Base-by-base conservation (phyloP, 1,140 invertebrate genomes). In the Melipona quadrifasciata region DNA sequence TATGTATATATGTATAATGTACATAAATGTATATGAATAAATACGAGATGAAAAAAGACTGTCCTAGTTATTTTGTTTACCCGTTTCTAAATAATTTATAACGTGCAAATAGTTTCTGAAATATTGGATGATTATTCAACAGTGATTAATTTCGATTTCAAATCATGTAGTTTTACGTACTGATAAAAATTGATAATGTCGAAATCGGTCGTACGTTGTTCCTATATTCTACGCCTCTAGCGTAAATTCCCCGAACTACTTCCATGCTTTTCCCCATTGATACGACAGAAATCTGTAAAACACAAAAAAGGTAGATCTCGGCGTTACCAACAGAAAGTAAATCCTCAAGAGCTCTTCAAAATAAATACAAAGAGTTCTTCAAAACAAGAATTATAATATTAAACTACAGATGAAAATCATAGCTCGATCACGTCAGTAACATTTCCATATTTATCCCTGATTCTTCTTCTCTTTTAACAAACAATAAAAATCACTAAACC, bases 231-330 rank as follows among this genome's bases (percentile, higher is more conserved):
- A 10, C 6, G 39, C 39, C 39, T 47, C 39, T 47, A 47, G 8
- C 24, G 47, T 27, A 12, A n/a, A 21, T 65, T 65, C 2, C 0
- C 2, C 0, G 10, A 75, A 82, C 58, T 53, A 24, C 24, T 34
- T 65, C 24, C 1, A 4, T 1, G 1, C 14, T 34, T 51, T 55
- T 0, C 39, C 39, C 67, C 4, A 6, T n/a, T 17, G 67, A 12
- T 61, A 71, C 6, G n/a, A 24, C 24, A 61, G 82, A 31, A 79
- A 84, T 17, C 82, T 79, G 55, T 24, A 51, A 10, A 34, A 55
- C 12, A 1, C 0, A 19, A 2, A 21, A 8, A n/a, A 1, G 2
- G 19, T 10, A 82, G 55, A 24, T n/a, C 1, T 10, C 47, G 0
- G 21, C n/a, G 4, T 68, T 79, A 79, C 8, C 82, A 8, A 8